Conservation (phyloP, 1,140 invertebrate genomes). For the Octopus sinensis region DNA sequence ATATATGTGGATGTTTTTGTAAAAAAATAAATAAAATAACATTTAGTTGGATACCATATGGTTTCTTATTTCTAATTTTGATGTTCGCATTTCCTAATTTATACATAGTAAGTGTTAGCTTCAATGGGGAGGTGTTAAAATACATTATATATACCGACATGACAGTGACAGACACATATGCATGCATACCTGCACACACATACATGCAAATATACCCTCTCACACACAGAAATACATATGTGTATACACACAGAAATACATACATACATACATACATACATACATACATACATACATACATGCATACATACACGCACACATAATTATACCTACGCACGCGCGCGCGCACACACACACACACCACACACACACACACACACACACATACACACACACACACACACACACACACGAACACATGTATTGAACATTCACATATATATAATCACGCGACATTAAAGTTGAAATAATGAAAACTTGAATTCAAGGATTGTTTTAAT, state of each 20-base stretch:
- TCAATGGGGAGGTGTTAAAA: background rate
- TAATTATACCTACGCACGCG: background rate
- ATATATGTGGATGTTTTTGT: too few species aligned
- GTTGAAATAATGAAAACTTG: too few species aligned
- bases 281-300: background rate
- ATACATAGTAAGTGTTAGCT: too few species aligned
- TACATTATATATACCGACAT: background rate
- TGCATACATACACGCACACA: background rate
- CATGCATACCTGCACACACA: background rate
- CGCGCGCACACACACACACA: background rate
- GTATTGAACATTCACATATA: background rate
- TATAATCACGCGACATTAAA: background rate
- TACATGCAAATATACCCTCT: background rate
- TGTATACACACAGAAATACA: background rate
- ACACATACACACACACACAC: background rate
- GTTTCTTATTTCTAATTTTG: too few species aligned
- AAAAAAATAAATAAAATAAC: too few species aligned
- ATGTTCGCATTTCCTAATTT: too few species aligned
- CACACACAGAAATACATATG: background rate
- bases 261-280: background rate
- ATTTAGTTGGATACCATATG: too few species aligned
- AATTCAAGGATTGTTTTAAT: too few species aligned
- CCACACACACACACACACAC: background rate
- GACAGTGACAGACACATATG: background rate
- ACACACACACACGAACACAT: background rate